Evolutionary conservation across 2,888 invertebrate genomes (phyloP), one percentile per base, ranked within the genome.

Genomic region (Tachina lurida): DNA sequence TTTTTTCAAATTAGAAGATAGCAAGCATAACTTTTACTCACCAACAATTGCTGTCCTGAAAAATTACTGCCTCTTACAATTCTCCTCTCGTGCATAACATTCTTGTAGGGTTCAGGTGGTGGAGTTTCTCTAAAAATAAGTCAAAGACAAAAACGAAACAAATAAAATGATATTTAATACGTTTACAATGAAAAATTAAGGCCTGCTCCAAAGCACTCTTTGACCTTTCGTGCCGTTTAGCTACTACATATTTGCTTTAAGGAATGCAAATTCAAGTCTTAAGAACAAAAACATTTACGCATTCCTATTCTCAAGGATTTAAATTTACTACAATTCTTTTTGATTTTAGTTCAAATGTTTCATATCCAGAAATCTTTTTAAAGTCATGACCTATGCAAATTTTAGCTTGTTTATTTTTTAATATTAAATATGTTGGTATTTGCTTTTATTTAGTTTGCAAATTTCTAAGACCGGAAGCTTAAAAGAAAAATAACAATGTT

Each of bases 1-100:
- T n/a, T n/a, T n/a, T n/a, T n/a, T n/a, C n/a, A n/a, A n/a, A n/a
- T n/a, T n/a, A n/a, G n/a, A n/a, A n/a, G n/a, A n/a, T n/a, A n/a
- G n/a, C n/a, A n/a, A n/a, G 31, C 19, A 12, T 19, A 86, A 90
- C 90, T 89, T 88, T n/a, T 87, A 90, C 90, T 89, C 88, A 92
- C 92, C 88, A 91, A 87, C 84, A 90, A 87, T 31, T 89, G 87
- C 65, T 89, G 84, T 19, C 79, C 76, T 92, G 93, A 90, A 93
- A 95, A 96, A 87, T 96, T 97, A 93, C 95, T 96, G 88, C 98
- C 98, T 89, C 98, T 95, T 89, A 96, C 95, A 80, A 98, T 95
- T 89, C 97, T 95, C 90, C 96, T 95, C 92, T 98, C 98, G 93
- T 95, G 96, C 97, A 98, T 98, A 91, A 98, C 94, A 94, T 98